These are phyloP conservation scores for Ctenochaetus hawaiiensis DNA, from an alignment of 2,797 vertebrate species.

Conservation along the genomic window DNA sequence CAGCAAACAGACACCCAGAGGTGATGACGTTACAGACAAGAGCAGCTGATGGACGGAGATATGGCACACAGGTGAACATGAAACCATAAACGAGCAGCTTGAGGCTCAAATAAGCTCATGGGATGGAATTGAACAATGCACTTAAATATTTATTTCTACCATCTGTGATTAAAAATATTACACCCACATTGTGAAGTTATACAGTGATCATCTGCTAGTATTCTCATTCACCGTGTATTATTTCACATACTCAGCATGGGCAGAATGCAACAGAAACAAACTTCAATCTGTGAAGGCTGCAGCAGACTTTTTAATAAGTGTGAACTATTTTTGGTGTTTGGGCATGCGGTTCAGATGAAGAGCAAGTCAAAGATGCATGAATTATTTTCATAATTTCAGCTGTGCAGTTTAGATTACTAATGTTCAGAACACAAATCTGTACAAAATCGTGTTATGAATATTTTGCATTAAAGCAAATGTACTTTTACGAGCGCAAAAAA, in stretches of 20 bases:
- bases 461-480: background rate
- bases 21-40: background rate
- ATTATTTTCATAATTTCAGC: background rate
- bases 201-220: conserved; percentile 3
- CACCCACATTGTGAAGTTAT: background rate
- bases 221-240: too few relatives aligned
- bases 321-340: conserved; percentile 26
- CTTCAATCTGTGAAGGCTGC: background rate
- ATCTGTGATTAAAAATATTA: conserved; percentile 1
- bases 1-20: conserved; percentile 18
- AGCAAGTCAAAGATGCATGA: conserved; percentile 8
- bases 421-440: background rate
- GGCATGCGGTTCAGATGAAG: conserved; percentile 29
- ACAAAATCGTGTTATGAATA: background rate
- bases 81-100: background rate
- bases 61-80: background rate
- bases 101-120: background rate
- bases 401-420: background rate
- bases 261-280: background rate
- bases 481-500: background rate
- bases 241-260: too few relatives aligned
- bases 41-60: conserved; percentile 4
- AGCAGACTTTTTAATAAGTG: conserved; percentile 11
- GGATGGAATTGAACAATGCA: background rate
- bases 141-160: conserved; percentile 9